Evolutionary conservation across 2,797 vertebrate species (phyloP).

Genomic region (Lepidocolaptes lacrymiger): DNA sequence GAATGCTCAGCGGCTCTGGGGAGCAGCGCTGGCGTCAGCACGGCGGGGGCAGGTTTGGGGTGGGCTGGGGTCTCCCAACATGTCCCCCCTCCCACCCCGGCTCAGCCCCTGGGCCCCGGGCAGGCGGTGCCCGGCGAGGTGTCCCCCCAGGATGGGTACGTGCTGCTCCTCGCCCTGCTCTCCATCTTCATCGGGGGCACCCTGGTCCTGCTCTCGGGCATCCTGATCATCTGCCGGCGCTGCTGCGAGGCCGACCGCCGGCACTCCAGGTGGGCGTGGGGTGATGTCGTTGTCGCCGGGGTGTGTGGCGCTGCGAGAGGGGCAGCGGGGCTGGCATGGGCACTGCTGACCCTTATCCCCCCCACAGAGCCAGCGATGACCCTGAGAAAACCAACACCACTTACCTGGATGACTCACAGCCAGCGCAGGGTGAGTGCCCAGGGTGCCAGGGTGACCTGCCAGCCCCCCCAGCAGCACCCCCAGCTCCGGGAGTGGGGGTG

Average conservation of each 20-base stretch:
- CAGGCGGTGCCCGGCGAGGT: conserved; percentile 71
- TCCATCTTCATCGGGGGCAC: conserved; percentile 90
- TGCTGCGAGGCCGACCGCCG: conserved; percentile 84
- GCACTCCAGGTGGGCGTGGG: conserved; percentile 82
- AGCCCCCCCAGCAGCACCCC: not conserved
- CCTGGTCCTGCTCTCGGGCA: conserved; percentile 84
- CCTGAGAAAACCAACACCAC: conserved; percentile 90
- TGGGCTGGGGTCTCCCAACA: not conserved
- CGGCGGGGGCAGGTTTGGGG: not conserved
- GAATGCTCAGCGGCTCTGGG: not conserved
- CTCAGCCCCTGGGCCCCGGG: not conserved
- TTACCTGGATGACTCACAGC: conserved; percentile 90
- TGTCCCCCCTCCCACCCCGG: too few relatives aligned
- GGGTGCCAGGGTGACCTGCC: accelerated
- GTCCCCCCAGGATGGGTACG: conserved; percentile 85
- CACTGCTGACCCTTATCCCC: not conserved
- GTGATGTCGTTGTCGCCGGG: accelerated
- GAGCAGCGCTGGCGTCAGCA: not conserved
- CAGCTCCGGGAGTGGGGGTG: accelerated
- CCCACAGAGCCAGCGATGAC: conserved; percentile 86
- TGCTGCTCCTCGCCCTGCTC: conserved; percentile 88
- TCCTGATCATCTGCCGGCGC: conserved; percentile 87
- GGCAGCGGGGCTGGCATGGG: accelerated
- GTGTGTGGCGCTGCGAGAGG: accelerated
- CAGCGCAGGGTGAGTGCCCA: conserved; percentile 85